Percentiles rank a stretch among this genome's conserved stretches.
Evolutionary conservation across 92 coral and sea anemone genomes (phyloP).

Genomic region (Epizoanthus fatuus): DNA sequence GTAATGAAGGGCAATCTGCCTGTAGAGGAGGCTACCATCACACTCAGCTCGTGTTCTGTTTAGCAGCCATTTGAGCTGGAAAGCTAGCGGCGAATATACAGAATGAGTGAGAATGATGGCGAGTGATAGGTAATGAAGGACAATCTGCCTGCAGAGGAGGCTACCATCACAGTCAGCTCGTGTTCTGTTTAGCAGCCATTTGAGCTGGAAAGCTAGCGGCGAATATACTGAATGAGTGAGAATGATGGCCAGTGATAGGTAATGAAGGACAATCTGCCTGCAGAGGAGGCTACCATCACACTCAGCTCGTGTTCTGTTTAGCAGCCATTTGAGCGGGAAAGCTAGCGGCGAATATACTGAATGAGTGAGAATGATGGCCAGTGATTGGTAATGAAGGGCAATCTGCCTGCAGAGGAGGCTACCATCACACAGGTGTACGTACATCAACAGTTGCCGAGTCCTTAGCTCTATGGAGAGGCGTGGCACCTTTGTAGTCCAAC

Average conservation of each 20-base stretch:
- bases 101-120: too few relatives aligned
- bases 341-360: too few relatives aligned
- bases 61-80: background rate
- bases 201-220: too few relatives aligned
- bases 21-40: background rate
- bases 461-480: slow-evolving; percentile 95
- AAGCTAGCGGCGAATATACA: too few relatives aligned
- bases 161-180: background rate
- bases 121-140: too few relatives aligned
- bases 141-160: background rate
- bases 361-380: background rate
- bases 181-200: background rate
- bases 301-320: too few relatives aligned
- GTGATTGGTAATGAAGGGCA: too few relatives aligned
- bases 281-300: background rate
- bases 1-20: background rate
- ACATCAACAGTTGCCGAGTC: slow-evolving; percentile 94
- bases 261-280: background rate
- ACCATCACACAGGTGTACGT: background rate
- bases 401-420: background rate
- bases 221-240: too few relatives aligned
- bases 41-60: background rate
- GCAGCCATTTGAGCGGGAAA: background rate
- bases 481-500: slow-evolving; percentile 98
- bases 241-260: background rate